Conservation (phyloP, 2,797 vertebrate species). For the Thripadectes ignobilis region DNA sequence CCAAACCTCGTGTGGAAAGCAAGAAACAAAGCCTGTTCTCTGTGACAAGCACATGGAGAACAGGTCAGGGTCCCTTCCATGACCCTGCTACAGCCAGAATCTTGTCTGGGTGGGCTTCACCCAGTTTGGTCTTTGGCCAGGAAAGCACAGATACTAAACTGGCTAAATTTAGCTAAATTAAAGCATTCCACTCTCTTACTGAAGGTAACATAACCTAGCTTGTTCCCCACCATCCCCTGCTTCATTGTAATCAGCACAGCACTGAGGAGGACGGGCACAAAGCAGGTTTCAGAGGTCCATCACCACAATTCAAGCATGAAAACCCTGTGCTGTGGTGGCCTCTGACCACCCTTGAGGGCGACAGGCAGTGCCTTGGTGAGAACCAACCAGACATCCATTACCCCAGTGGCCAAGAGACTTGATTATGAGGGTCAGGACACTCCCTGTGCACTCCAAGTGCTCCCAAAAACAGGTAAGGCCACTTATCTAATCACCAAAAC, state of each 20-base stretch:
- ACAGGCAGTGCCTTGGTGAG: background rate
- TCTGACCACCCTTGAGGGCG: fast-evolving
- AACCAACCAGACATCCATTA: background rate
- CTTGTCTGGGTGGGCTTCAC: background rate
- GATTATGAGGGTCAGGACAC: background rate
- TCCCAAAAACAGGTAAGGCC: background rate
- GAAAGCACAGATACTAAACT: background rate
- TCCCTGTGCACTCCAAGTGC: background rate
- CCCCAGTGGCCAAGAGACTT: background rate
- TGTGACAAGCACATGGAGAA: background rate
- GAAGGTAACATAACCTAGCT: background rate
- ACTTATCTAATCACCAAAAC: background rate
- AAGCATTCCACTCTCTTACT: background rate
- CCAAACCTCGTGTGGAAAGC: background rate
- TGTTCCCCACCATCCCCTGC: background rate
- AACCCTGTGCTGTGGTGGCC: fast-evolving
- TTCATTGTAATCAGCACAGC: background rate
- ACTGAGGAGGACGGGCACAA: background rate
- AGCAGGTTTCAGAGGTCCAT: background rate
- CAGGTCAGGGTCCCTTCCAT: background rate
- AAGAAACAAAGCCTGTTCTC: background rate
- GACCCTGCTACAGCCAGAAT: background rate
- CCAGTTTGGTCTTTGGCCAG: background rate
- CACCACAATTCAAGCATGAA: background rate
- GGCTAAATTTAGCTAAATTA: background rate